Percentiles rank a stretch among this genome's conserved stretches.
Conservation (phyloP, 2,113 vertebrate genomes). For the Nymphicus hollandicus region DNA sequence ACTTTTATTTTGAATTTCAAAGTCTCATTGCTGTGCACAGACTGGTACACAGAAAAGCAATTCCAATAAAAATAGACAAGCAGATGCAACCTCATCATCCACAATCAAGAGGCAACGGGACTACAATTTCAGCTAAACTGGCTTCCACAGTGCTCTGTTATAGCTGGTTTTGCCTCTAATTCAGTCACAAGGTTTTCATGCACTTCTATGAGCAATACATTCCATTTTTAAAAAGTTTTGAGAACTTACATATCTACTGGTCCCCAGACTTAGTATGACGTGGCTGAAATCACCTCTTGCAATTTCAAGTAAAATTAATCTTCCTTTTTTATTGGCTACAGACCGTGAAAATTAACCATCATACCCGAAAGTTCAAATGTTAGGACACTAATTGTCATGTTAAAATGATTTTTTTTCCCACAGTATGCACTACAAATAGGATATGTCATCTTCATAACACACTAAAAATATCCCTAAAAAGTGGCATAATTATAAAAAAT, state of each 20-base stretch:
- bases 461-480: slow-evolving; percentile 13
- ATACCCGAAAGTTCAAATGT: slow-evolving; percentile 57
- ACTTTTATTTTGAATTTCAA: not conserved
- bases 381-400: slow-evolving; percentile 48
- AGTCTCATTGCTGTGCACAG: not conserved
- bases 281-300: not conserved
- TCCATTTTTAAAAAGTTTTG: not conserved
- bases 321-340: slow-evolving; percentile 29
- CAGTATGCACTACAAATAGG: not conserved
- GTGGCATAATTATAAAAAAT: not conserved
- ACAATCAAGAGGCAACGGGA: not conserved
- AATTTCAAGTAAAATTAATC: slow-evolving; percentile 41
- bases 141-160: not conserved
- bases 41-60: not conserved
- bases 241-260: slow-evolving; percentile 10
- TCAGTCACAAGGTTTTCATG: slow-evolving; percentile 3
- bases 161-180: not conserved
- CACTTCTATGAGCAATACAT: not conserved
- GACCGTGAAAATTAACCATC: slow-evolving; percentile 23
- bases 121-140: not conserved
- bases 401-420: not conserved
- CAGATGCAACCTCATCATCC: not conserved
- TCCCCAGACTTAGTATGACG: not conserved
- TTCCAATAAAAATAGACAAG: not conserved
- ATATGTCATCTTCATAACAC: not conserved